These are phyloP conservation scores for Dipus sagitta DNA, from an alignment of 2,797 vertebrate species.

Conservation along the genomic window DNA sequence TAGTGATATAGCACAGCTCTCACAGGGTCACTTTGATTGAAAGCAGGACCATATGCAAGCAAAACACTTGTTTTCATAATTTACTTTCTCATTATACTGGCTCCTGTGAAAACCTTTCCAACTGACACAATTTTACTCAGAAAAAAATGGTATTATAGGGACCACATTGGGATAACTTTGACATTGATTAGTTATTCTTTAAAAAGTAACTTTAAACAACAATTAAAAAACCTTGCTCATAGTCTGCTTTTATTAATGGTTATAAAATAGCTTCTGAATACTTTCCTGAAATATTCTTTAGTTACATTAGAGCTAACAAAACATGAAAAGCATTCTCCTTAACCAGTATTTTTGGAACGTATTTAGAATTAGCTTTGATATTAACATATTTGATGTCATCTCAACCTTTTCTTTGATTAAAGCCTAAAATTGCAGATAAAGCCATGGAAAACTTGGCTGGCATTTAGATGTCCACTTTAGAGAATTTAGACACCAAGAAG, in stretches of 20 bases:
- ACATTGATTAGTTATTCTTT: slow-evolving; percentile 16
- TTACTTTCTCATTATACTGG: slow-evolving; percentile 8
- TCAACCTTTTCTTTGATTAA: not conserved
- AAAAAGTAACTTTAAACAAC: slow-evolving; percentile 27
- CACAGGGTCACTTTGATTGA: not conserved
- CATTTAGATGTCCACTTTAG: not conserved
- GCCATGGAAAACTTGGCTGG: not conserved
- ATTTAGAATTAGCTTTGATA: not conserved
- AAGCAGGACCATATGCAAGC: not conserved
- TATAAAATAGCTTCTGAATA: not conserved
- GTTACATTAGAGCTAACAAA: not conserved
- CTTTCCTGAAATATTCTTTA: slow-evolving; percentile 45
- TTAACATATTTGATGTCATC: not conserved
- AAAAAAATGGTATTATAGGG: not conserved
- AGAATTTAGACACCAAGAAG: not conserved
- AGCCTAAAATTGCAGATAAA: not conserved
- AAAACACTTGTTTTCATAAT: not conserved
- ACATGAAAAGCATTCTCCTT: not conserved
- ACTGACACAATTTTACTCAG: not conserved
- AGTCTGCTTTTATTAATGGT: not conserved
- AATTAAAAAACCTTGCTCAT: not conserved
- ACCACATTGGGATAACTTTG: not conserved
- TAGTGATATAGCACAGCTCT: not conserved
- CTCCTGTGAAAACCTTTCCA: not conserved
- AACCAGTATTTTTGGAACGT: not conserved